These are phyloP conservation scores for Myocastor coypus DNA, from an alignment of 2,113 vertebrate species.

Conservation along the genomic window DNA sequence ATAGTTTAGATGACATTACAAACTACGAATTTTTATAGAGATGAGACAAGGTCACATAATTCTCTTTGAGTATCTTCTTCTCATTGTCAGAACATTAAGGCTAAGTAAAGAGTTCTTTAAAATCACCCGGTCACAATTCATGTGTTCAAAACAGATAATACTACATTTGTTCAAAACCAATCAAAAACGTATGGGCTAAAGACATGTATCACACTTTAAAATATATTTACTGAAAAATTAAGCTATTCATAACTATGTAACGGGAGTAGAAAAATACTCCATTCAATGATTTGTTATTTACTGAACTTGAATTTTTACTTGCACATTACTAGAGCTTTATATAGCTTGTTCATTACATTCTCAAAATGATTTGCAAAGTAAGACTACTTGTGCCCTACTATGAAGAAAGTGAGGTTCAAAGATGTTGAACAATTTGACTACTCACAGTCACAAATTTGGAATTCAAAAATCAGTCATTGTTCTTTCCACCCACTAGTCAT, in stretches of 20 bases:
- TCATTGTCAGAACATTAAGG: conserved; percentile 45
- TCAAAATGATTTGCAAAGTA: conserved; percentile 35
- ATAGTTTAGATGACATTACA: conserved; percentile 36
- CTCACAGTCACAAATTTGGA: conserved; percentile 23
- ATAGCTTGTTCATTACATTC: conserved; percentile 30
- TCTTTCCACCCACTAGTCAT: background rate
- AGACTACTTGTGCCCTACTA: background rate
- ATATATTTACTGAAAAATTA: conserved; percentile 36
- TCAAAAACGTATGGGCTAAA: conserved; percentile 53
- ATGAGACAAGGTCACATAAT: conserved; percentile 23
- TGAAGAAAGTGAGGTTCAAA: background rate
- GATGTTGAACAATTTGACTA: conserved; percentile 37
- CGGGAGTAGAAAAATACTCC: conserved; percentile 16
- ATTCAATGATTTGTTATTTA: conserved; percentile 3
- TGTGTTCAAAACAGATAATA: conserved; percentile 4
- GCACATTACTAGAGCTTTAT: background rate
- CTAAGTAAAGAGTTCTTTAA: conserved; percentile 54
- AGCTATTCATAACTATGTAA: background rate
- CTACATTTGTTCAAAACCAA: background rate
- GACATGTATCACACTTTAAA: conserved; percentile 15
- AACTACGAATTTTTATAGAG: conserved; percentile 18
- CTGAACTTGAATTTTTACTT: background rate
- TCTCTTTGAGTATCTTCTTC: conserved; percentile 42
- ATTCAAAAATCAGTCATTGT: background rate
- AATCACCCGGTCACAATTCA: conserved; percentile 7